Evolutionary conservation across 2,888 invertebrate species (phyloP), one percentile per base, ranked within the genome.

Genomic region (Laothoe populi): DNA sequence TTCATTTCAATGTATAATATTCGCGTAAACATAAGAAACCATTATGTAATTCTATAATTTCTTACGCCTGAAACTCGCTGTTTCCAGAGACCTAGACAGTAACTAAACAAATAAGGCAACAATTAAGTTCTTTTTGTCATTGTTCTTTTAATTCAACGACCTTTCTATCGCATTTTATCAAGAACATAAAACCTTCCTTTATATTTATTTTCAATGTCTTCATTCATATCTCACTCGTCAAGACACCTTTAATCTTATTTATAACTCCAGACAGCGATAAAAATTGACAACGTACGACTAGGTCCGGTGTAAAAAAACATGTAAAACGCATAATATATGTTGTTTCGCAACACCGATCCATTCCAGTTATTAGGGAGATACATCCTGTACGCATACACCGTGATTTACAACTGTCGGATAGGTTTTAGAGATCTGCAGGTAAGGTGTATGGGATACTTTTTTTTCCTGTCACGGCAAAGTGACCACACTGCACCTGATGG

Each of bases 301-400:
- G 53, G 35, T 35, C 53, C 53, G 53, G 35, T 53, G 53, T 53
- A 53, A 77, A 77, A 78, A 73, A 73, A 72, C 69, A 66, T 71
- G 67, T 71, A 66, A 65, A 71, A 31, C 45, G 8, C 19, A 31
- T 45, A 31, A 59, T 59, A 59, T 59, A 59, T 19, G 59, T 45
- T 35, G 53, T 59, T 59, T 59, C 45, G 59, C 59, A 59, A 45
- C 45, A 35, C 42, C 16, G 44, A 45, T 24, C 42, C 31, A 44
- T 70, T 58, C 73, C 57, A 65, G 66, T 68, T 66, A 59, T 66
- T 68, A 57, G 63, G 63, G 68, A 42, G 45, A 16, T 76, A 78
- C 77, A 78, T 77, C 74, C 76, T 77, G 79, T 77, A 83, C 78
- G 82, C 79, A 82, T 82, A 81, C 77, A 81, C 80, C 81, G 82